Conservation (phyloP, 2,797 vertebrate species). For the Aselliscus stoliczkanus region DNA sequence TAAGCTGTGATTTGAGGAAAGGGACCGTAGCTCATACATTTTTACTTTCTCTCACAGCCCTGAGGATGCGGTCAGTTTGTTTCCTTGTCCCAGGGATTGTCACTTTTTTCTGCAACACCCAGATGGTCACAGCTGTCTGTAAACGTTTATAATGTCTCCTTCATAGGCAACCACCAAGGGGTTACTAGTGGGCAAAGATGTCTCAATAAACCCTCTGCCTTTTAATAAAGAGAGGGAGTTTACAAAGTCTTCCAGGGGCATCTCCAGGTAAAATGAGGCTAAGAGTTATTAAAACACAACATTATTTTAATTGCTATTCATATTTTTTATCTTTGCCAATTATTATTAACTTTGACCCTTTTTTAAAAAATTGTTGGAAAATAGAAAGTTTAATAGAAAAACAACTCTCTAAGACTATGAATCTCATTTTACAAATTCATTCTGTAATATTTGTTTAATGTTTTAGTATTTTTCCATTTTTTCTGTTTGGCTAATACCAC, state of each 20-base stretch:
- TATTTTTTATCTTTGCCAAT: neutral
- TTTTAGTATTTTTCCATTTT: neutral
- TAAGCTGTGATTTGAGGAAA: neutral
- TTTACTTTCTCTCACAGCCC: neutral
- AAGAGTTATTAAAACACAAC: neutral
- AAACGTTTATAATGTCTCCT: neutral
- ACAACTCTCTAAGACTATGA: neutral
- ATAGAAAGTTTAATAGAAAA: neutral
- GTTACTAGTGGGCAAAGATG: neutral
- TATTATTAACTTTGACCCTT: slow-evolving; percentile 18
- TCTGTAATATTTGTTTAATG: neutral
- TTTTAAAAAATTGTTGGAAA: neutral
- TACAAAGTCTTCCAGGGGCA: neutral
- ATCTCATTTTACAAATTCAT: neutral
- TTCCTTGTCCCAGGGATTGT: neutral
- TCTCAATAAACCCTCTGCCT: neutral
- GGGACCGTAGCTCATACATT: neutral
- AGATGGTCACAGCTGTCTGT: neutral
- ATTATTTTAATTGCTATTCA: neutral
- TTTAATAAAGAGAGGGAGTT: neutral
- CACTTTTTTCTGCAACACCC: neutral
- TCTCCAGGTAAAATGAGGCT: neutral
- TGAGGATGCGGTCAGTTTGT: neutral
- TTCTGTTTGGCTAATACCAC: neutral
- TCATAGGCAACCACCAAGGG: neutral